Conservation (phyloP, 2,888 invertebrate genomes). For the Cephus pygmeus region DNA sequence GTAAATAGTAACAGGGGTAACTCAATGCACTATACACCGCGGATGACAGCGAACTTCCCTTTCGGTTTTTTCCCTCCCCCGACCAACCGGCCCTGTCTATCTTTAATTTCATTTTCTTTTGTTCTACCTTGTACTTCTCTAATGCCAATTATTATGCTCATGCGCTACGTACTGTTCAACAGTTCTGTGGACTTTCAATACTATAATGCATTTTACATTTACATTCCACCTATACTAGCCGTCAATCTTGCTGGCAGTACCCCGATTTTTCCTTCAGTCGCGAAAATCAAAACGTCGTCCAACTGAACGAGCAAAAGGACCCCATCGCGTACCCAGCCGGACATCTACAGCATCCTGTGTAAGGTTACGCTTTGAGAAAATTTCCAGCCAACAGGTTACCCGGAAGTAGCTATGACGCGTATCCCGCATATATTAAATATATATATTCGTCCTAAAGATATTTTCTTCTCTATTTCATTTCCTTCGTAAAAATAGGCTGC, state of each 20-base stretch:
- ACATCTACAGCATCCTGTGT: not conserved
- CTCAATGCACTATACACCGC: not conserved
- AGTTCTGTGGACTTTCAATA: constrained; percentile 17
- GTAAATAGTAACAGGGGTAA: not conserved
- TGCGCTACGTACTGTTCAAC: constrained; percentile 15
- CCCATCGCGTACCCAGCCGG: not conserved
- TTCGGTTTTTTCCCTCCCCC: not conserved
- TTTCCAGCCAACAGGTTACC: not conserved
- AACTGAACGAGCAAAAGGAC: not conserved
- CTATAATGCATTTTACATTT: constrained; percentile 15
- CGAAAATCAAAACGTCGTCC: not conserved
- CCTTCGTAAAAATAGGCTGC: not conserved
- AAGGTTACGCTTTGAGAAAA: not conserved
- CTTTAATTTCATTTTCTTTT: not conserved
- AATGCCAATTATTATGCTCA: not conserved
- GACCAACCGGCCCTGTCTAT: not conserved
- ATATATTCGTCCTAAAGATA: not conserved
- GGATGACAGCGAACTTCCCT: not conserved
- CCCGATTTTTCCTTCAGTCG: not conserved
- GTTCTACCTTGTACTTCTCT: not conserved
- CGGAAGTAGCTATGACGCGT: not conserved
- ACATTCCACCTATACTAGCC: constrained; percentile 17
- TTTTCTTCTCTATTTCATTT: not conserved
- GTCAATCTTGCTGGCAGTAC: not conserved
- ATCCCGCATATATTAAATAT: not conserved